These are phyloP conservation scores for Litoditis marina DNA, from an alignment of 2,888 invertebrate species.

Conservation along the genomic window DNA sequence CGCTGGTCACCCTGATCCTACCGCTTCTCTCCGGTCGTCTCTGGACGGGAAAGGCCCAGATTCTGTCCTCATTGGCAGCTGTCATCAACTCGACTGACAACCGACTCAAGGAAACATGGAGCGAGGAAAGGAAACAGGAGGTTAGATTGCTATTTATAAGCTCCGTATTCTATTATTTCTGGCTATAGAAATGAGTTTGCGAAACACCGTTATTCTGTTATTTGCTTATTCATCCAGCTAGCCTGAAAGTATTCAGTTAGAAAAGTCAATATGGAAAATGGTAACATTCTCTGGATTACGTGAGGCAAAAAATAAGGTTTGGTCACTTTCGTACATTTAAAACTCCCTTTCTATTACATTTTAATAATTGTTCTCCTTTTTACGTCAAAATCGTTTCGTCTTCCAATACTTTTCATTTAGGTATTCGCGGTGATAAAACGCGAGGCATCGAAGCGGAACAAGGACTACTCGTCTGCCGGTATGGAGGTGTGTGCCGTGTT, in stretches of 20 bases:
- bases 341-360: background rate
- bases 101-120: conserved; percentile 15
- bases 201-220: too few species aligned
- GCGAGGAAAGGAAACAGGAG: conserved; percentile 17
- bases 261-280: too few species aligned
- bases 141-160: too few species aligned
- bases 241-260: too few species aligned
- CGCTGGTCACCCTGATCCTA: conserved; percentile 23
- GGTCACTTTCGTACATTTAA: too few species aligned
- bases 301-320: too few species aligned
- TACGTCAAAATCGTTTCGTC: background rate
- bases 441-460: conserved; percentile 33
- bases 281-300: too few species aligned
- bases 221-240: too few species aligned
- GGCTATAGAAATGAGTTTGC: too few species aligned
- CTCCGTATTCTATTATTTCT: too few species aligned
- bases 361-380: background rate
- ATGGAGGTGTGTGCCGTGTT: conserved; percentile 25
- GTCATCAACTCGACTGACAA: conserved; percentile 21
- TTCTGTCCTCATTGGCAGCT: conserved; percentile 31
- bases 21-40: conserved; percentile 41
- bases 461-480: conserved; percentile 26
- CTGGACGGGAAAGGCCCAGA: conserved; percentile 47
- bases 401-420: conserved; percentile 7
- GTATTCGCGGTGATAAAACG: conserved; percentile 24